Evolutionary conservation across 2,113 vertebrate genomes (phyloP).

Genomic region (Myotis lucifugus): DNA sequence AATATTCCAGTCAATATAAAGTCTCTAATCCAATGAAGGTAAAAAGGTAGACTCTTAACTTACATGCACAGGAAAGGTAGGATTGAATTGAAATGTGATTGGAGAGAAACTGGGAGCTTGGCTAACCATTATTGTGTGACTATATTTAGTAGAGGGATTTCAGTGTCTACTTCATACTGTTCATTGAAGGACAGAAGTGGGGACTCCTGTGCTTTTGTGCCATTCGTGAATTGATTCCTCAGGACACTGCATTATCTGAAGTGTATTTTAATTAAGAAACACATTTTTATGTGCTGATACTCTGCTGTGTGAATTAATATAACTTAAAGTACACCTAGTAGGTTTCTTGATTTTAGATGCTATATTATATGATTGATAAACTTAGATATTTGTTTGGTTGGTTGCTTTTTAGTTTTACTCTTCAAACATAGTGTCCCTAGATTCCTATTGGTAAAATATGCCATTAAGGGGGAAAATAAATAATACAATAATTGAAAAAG

Average conservation of each 20-base stretch:
- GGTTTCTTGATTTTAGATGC: background rate
- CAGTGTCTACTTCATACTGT: background rate
- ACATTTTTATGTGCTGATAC: background rate
- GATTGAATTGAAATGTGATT: background rate
- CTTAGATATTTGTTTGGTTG: background rate
- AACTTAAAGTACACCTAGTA: background rate
- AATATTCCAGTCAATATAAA: background rate
- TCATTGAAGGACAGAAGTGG: background rate
- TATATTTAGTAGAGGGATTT: background rate
- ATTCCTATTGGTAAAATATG: background rate
- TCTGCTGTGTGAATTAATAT: background rate
- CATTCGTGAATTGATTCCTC: background rate
- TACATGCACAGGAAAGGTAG: background rate
- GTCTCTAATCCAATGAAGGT: background rate
- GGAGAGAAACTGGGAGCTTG: background rate
- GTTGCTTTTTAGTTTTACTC: background rate
- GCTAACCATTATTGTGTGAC: background rate
- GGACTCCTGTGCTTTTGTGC: background rate
- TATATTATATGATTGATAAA: background rate
- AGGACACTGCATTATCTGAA: background rate
- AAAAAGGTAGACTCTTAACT: background rate
- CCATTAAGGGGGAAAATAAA: background rate
- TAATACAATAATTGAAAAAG: conserved; percentile 3
- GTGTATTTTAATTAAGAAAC: background rate
- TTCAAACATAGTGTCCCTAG: background rate